phyloP scores from a whole-genome alignment of 2,113 vertebrate genomes.

The Sturnira hondurensis region DNA sequence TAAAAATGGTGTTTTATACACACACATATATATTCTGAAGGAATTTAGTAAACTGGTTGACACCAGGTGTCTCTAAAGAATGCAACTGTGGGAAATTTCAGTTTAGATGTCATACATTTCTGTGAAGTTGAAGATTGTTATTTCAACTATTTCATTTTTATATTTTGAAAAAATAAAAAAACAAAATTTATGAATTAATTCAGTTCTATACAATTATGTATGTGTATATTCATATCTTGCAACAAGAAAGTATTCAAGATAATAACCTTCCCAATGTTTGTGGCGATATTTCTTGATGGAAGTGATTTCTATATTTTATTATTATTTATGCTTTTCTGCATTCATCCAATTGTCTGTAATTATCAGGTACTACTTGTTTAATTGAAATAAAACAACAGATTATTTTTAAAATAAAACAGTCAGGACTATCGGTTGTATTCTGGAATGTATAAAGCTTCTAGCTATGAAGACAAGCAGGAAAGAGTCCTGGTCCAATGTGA shows the following conservation, averaged over 20 bases:
- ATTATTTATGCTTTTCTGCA: conserved; percentile 22
- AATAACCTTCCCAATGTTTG: neutral
- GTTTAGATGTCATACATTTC: neutral
- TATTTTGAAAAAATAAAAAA: neutral
- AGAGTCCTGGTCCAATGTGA: neutral
- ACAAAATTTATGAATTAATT: neutral
- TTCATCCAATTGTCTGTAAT: conserved; percentile 17
- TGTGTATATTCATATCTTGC: neutral
- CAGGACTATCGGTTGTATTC: neutral
- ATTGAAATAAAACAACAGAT: conserved; percentile 40
- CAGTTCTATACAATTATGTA: neutral
- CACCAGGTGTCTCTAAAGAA: neutral
- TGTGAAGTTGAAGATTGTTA: conserved; percentile 7
- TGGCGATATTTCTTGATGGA: neutral
- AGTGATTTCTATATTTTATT: conserved; percentile 5
- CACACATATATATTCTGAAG: neutral
- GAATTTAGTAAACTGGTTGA: neutral
- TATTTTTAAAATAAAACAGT: conserved; percentile 27
- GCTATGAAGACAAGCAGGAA: conserved; percentile 10
- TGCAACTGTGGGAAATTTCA: neutral
- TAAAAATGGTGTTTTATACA: neutral
- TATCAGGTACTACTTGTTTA: neutral
- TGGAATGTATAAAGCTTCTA: neutral
- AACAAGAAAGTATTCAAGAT: neutral
- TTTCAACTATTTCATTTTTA: neutral